Evolutionary conservation across 2,797 vertebrate genomes (phyloP).

Genomic region (Sebastes paucispinis): DNA sequence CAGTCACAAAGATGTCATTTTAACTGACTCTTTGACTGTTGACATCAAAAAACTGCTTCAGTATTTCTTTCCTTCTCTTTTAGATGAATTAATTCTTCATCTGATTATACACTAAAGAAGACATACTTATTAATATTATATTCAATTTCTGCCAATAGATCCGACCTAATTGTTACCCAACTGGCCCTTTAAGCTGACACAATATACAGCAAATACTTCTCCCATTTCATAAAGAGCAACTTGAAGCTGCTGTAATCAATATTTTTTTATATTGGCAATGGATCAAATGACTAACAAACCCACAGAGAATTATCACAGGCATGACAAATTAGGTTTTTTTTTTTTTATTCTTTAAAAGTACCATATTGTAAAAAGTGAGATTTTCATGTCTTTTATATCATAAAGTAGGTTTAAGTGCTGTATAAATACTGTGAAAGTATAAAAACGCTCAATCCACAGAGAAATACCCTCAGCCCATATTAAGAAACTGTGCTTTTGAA

Average conservation of each 20-base stretch:
- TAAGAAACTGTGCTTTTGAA: too few species aligned
- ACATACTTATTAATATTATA: too few species aligned
- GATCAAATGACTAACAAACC: background rate
- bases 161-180: too few species aligned
- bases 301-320: background rate
- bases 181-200: background rate
- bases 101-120: too few species aligned
- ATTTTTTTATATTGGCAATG: background rate
- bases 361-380: too few species aligned
- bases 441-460: too few species aligned
- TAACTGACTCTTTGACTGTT: background rate
- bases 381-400: too few species aligned
- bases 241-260: background rate
- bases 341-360: too few species aligned
- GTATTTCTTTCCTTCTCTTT: background rate
- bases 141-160: too few species aligned
- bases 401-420: too few species aligned
- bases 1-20: background rate
- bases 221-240: background rate
- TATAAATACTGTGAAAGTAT: too few species aligned
- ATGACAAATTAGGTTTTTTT: background rate
- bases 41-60: background rate
- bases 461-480: fast-evolving
- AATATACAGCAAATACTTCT: background rate
- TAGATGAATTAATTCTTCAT: background rate